These are phyloP conservation scores for Trachelus iudaicus DNA, from an alignment of 2,888 invertebrate genomes.

Conservation along the genomic window DNA sequence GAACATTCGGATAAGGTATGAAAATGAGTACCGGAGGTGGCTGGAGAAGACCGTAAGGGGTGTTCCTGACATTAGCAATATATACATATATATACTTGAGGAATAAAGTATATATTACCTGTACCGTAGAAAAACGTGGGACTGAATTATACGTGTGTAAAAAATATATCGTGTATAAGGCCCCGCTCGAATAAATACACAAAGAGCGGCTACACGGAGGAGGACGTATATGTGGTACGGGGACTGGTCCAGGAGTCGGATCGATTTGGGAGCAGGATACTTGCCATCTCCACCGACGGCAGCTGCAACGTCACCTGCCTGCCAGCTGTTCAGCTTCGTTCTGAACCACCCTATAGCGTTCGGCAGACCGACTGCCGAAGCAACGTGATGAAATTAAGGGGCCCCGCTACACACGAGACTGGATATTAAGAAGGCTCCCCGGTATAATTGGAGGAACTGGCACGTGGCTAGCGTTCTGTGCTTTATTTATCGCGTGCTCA, in stretches of 20 bases:
- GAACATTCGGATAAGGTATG: neutral
- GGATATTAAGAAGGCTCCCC: neutral
- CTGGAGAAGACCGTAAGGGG: neutral
- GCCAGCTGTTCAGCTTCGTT: constrained; percentile 26
- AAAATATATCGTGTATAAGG: neutral
- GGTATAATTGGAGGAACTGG: neutral
- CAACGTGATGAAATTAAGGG: neutral
- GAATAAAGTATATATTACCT: neutral
- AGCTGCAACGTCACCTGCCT: constrained; percentile 35
- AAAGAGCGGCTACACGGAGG: neutral
- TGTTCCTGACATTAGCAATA: neutral
- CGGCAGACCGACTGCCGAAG: neutral
- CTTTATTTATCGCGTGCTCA: neutral
- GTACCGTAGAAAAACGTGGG: neutral
- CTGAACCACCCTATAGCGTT: neutral
- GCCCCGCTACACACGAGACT: neutral
- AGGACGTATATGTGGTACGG: neutral
- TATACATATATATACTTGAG: too few relatives aligned
- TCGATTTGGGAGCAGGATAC: neutral
- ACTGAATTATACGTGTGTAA: neutral
- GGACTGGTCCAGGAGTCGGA: neutral
- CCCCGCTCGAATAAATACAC: neutral
- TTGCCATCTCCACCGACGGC: constrained; percentile 20
- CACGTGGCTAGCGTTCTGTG: neutral
- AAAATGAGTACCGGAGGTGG: neutral